phyloP scores from a whole-genome alignment of 2,113 vertebrate species.

The Hypomesus transpacificus region DNA sequence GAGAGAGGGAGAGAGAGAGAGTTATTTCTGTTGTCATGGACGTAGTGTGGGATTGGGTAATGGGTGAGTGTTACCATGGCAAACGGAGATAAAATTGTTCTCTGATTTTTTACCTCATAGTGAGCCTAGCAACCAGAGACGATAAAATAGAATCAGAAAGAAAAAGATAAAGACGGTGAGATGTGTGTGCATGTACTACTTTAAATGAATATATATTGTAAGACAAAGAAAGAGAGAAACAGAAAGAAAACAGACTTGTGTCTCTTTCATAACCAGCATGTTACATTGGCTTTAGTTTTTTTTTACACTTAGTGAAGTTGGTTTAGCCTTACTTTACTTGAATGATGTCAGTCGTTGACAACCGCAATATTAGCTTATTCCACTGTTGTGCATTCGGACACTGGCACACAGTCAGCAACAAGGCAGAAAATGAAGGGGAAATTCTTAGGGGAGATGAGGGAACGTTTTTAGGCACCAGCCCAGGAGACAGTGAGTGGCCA shows the following conservation, averaged over 20 bases:
- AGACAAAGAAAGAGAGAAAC: neutral
- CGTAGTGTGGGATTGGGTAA: neutral
- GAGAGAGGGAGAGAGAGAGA: conserved; percentile 15
- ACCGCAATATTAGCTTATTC: no score
- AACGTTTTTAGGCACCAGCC: conserved; percentile 37
- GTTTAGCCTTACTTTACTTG: no score
- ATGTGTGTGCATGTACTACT: no score
- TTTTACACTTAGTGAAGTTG: no score
- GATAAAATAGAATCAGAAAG: neutral
- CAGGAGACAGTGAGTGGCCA: neutral
- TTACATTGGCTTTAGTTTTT: neutral
- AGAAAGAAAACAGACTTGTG: neutral
- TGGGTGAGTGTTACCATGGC: conserved; percentile 47
- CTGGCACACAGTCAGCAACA: no score
- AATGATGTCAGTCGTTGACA: no score
- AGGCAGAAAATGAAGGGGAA: conserved; percentile 7
- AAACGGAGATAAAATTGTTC: conserved; percentile 28
- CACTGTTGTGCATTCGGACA: no score
- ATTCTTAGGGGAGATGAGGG: conserved; percentile 29
- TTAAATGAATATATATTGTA: neutral
- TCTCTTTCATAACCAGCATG: neutral
- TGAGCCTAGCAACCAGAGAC: conserved; percentile 16
- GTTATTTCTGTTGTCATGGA: conserved; percentile 59
- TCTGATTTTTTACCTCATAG: conserved; percentile 12
- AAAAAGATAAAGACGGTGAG: neutral